A percentile compares a stretch with the other conserved stretches of the same genome.
phyloP scores from a whole-genome alignment of 2,888 invertebrate species.

The Trichogramma dendrolimi region DNA sequence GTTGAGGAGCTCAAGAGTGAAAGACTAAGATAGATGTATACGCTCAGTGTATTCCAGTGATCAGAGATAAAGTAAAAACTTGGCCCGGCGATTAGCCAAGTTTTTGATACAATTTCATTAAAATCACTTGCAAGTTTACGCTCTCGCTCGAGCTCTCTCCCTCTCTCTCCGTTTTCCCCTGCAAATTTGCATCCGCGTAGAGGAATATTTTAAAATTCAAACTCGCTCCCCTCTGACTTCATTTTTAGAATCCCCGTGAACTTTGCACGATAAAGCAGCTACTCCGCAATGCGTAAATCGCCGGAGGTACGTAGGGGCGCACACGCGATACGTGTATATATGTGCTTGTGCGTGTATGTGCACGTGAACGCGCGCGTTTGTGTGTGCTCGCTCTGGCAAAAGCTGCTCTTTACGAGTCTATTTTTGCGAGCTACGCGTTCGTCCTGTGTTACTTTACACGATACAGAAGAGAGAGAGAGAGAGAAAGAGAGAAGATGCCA shows the following conservation, averaged over 20 bases:
- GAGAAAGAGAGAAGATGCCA: neutral
- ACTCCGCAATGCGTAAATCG: neutral
- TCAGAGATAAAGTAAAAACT: conserved; percentile 16
- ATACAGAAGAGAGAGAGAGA: neutral
- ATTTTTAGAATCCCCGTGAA: conserved; percentile 2
- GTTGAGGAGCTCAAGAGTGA: no score
- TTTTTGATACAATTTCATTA: conserved; percentile 25
- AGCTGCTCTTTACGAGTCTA: no score
- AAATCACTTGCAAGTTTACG: conserved; percentile 18
- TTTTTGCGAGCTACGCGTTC: no score
- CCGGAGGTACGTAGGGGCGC: neutral
- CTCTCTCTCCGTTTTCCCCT: no score
- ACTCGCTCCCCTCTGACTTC: conserved; percentile 1
- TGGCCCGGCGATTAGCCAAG: conserved; percentile 20
- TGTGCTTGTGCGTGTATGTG: no score
- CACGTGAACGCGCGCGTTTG: no score
- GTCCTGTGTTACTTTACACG: no score
- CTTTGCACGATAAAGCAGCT: neutral
- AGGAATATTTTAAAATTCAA: conserved; percentile 18
- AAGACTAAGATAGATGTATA: no score
- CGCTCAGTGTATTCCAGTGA: no score
- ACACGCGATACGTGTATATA: no score
- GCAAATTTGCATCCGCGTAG: neutral
- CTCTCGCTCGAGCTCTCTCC: neutral
- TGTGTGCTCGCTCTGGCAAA: no score